A percentile compares a stretch with the other conserved stretches of the same genome.
Evolutionary conservation across 2,113 vertebrate species (phyloP).

Genomic region (Bubalus kerabau): DNA sequence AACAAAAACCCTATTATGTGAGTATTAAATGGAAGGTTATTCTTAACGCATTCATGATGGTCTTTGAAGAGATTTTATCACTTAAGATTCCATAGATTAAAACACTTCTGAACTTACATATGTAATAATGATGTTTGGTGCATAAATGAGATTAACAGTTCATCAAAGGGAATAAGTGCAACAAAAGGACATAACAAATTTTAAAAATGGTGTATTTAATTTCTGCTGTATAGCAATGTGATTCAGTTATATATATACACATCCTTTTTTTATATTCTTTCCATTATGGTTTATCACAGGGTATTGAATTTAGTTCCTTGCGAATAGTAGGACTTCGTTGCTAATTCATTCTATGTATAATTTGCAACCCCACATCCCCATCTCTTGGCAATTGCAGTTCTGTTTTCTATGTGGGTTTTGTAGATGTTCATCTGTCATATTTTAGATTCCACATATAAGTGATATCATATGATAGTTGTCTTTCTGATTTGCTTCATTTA

Average conservation of each 20-base stretch:
- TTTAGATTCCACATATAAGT: not conserved
- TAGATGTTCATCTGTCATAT: not conserved
- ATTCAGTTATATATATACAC: not conserved
- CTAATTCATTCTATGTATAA: not conserved
- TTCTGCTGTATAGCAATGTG: not conserved
- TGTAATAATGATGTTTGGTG: not conserved
- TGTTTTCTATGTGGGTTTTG: not conserved
- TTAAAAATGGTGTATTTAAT: not conserved
- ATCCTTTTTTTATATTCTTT: not conserved
- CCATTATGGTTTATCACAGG: not conserved
- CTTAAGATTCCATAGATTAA: not conserved
- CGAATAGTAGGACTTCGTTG: not conserved
- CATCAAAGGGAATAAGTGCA: not conserved
- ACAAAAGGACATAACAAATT: not conserved
- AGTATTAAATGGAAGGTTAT: not conserved
- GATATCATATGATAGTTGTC: not conserved
- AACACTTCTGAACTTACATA: not conserved
- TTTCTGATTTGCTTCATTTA: not conserved
- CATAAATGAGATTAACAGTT: not conserved
- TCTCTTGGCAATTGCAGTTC: not conserved
- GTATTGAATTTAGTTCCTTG: not conserved
- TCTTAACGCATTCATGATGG: not conserved
- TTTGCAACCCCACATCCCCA: not conserved
- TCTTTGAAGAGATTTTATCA: not conserved
- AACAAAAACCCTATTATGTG: not conserved